Base-by-base conservation (phyloP, 2,113 vertebrate species). In the Otis tarda region DNA sequence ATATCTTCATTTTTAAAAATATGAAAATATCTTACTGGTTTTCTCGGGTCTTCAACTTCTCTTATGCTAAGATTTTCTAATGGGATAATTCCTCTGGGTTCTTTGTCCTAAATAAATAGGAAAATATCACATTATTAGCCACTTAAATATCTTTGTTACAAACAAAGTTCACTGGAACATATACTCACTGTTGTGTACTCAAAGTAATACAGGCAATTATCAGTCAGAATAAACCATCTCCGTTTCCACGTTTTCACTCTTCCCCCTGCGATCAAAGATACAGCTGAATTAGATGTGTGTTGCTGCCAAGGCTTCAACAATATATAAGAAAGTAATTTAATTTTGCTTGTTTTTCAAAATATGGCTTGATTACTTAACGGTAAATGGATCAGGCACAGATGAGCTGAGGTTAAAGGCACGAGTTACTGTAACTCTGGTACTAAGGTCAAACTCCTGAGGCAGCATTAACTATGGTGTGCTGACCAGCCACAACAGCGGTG, bases 181-280 rank as follows among this genome's bases (percentile, higher is more conserved):
- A 39, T 87, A 97, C 99, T 99, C 95, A 99, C 99, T 28, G 99
- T 99, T 73, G 99, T 99, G 97, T 99, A 99, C 86, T 99, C 99
- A 90, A 99, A 99, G 97, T 99, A 99, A 94, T 99, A 99, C 63
- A 99, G 98, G 97, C 99, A 99, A 96, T 99, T 99, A 97, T 99
- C 99, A 1, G 99, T 99, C 93, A 99, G 98, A 93, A 99, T 99
- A 96, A 99, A 99, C 99, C 99, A 99, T 35, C 99, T 98, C 73
- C 99, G 98, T 95, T 99, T 99, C 99, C 99, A 99, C 5, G 99
- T 99, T 97, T 99, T 99, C 87, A 99, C 99, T 61, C 99, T 98
- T 86, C 99, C 99, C 5, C 99, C 99, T 99, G 93, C 21, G 92
- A 94, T 83, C 77, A 97, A 81, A 95, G 81, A 83, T 31, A 89